Conservation (phyloP, 2,888 invertebrate genomes). For the Stenotaenia linearis region DNA sequence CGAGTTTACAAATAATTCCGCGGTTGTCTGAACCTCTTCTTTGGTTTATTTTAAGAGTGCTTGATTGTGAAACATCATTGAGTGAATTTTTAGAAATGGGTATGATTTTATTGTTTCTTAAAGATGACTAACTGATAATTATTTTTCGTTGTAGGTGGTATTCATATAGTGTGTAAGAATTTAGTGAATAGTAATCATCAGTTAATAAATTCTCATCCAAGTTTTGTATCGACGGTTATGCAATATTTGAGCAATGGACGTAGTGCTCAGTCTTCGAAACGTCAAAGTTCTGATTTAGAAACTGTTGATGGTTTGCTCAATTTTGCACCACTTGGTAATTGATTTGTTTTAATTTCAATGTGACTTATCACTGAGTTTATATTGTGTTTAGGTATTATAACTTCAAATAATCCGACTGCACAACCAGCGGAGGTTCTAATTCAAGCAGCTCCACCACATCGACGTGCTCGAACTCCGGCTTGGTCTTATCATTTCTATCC, state of each 20-base stretch:
- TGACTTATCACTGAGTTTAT: background rate
- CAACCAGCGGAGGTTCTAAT: slow-evolving; percentile 85
- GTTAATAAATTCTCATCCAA: slow-evolving; percentile 63
- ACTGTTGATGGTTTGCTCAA: slow-evolving; percentile 70
- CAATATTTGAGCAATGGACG: slow-evolving; percentile 54
- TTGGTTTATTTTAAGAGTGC: slow-evolving; percentile 71
- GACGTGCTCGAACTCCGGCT: slow-evolving; percentile 81
- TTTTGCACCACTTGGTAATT: slow-evolving; percentile 78
- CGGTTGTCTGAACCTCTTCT: slow-evolving; percentile 79
- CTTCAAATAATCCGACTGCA: slow-evolving; percentile 75
- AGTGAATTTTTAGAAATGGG: slow-evolving; percentile 67
- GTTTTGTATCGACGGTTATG: slow-evolving; percentile 62
- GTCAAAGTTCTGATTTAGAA: slow-evolving; percentile 53
- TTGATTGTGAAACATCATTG: slow-evolving; percentile 70
- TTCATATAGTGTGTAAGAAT: slow-evolving; percentile 59
- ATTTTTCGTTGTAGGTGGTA: slow-evolving; percentile 31
- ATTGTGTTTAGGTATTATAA: slow-evolving; percentile 56
- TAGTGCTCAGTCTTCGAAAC: slow-evolving; percentile 45
- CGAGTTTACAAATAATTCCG: slow-evolving; percentile 46
- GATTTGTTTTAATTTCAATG: background rate
- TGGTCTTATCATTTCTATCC: slow-evolving; percentile 96
- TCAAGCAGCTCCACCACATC: slow-evolving; percentile 70
- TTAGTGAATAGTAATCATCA: slow-evolving; percentile 67
- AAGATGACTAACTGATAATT: background rate
- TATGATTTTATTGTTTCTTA: slow-evolving; percentile 37